Evolutionary conservation across 2,113 vertebrate species (phyloP).

Genomic region (Dendropsophus ebraccatus): DNA sequence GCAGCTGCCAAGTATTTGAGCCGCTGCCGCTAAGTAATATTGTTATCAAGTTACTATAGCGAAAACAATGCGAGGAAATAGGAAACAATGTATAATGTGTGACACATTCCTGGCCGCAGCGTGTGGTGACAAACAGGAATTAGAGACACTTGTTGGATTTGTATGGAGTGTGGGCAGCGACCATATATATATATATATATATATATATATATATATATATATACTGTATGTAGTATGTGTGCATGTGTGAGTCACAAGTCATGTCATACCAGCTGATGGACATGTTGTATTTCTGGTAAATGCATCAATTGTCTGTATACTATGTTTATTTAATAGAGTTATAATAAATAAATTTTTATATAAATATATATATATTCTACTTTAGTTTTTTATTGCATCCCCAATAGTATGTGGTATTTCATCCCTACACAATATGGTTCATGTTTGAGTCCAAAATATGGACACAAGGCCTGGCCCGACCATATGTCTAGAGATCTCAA

Average conservation of each 20-base stretch:
- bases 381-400: not conserved
- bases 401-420: too few relatives aligned
- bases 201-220: not conserved
- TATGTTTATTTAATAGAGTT: too few relatives aligned
- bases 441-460: too few relatives aligned
- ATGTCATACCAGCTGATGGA: not conserved
- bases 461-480: too few relatives aligned
- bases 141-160: not conserved
- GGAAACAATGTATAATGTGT: conserved; percentile 1
- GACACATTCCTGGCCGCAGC: conserved; percentile 27
- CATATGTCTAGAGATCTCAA: too few relatives aligned
- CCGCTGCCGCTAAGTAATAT: not conserved
- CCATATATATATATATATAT: not conserved
- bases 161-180: conserved; percentile 1
- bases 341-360: not conserved
- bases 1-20: not conserved
- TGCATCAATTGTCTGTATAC: conserved; percentile 11
- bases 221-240: not conserved
- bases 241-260: not conserved
- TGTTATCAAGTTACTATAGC: not conserved
- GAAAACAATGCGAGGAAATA: conserved; percentile 17
- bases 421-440: too few relatives aligned
- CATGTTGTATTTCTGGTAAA: conserved; percentile 45
- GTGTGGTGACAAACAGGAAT: not conserved
- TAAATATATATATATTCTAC: not conserved